Conservation (phyloP, 1,140 invertebrate species). For the Pachypeltis micranthus region DNA sequence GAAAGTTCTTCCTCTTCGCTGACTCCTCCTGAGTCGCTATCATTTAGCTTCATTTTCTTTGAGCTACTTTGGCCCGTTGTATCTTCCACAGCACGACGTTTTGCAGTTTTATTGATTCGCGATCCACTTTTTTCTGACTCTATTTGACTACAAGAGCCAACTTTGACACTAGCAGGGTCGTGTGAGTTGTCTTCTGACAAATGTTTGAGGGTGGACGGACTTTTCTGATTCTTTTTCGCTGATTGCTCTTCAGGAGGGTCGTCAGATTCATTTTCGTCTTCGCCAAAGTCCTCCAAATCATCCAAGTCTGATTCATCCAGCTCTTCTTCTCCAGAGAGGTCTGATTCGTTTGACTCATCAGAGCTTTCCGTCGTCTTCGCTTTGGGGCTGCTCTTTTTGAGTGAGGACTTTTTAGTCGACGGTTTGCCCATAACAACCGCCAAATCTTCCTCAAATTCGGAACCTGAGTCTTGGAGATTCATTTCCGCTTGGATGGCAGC, state of each 20-base stretch:
- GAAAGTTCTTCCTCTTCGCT: constrained; percentile 21
- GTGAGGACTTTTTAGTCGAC: constrained; percentile 12
- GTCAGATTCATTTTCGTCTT: too few relatives aligned
- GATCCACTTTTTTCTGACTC: too few relatives aligned
- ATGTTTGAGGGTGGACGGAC: too few relatives aligned
- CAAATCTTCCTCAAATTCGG: constrained; percentile 54
- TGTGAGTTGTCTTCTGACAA: too few relatives aligned
- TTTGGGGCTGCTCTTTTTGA: constrained; percentile 32
- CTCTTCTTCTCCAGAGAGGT: not conserved
- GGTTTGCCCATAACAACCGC: constrained; percentile 36
- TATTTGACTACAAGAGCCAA: too few relatives aligned
- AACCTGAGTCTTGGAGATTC: constrained; percentile 45
- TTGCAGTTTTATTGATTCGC: too few relatives aligned
- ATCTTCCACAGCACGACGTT: too few relatives aligned
- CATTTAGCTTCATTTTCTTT: too few relatives aligned
- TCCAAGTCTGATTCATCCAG: not conserved
- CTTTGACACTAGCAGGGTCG: too few relatives aligned
- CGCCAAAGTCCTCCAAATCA: not conserved
- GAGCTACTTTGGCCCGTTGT: too few relatives aligned
- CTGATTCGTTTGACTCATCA: not conserved
- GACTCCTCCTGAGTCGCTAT: constrained; percentile 24
- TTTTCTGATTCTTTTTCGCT: constrained; percentile 21
- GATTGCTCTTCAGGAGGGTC: constrained; percentile 28
- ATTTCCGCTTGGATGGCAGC: constrained; percentile 47
- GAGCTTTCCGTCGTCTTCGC: constrained; percentile 26